Evolutionary conservation across 2,797 vertebrate species (phyloP), one percentile per base, ranked within the genome.

Genomic region (Macropus fuliginosus): DNA sequence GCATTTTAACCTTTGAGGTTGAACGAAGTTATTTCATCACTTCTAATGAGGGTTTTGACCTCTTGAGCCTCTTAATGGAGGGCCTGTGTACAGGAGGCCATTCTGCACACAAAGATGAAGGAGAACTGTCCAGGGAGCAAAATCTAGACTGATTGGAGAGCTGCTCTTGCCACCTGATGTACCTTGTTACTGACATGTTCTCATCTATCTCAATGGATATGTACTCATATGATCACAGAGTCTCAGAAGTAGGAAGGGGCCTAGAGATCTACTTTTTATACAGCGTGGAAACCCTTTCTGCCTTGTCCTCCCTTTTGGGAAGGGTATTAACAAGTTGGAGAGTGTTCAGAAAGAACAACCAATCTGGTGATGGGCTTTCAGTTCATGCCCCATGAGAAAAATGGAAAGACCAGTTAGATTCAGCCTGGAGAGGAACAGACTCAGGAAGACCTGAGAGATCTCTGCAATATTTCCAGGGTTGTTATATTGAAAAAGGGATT

Each of bases 21-120:
- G 50, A 94, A 93, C 52, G 93, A 18, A 92, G n/a, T 62, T 91
- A 97, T 94, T 97, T 97, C 93, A 97, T 94, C 96, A 96, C 92
- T 95, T 96, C 66, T 57, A 94, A 96, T 97, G 92, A 95, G 50
- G 55, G 46, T 56, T 56, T 21, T 10, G 93, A 93, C 34, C 40
- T 59, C 89, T 55, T 40, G 95, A 93, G 40, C 40, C 62, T 94
- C 95, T 94, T 87, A 94, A 96, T 21, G 95, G 91, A 91, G 40
- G 27, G 81, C 28, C 90, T 97, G 92, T 94, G 92, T 96, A 94
- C 91, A 94, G 55, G 55, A 93, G 9, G 55, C 54, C 62, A 94
- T 96, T 96, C 56, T 55, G n/a, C 12, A 40, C 54, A 52, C 57
- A 94, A 24, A 34, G 28, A 89, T 50, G 90, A 93, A 74, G 89